Percentiles rank a stretch among this genome's conserved stretches.
phyloP scores from a whole-genome alignment of 2,797 vertebrate species.

The Remorina albescens region DNA sequence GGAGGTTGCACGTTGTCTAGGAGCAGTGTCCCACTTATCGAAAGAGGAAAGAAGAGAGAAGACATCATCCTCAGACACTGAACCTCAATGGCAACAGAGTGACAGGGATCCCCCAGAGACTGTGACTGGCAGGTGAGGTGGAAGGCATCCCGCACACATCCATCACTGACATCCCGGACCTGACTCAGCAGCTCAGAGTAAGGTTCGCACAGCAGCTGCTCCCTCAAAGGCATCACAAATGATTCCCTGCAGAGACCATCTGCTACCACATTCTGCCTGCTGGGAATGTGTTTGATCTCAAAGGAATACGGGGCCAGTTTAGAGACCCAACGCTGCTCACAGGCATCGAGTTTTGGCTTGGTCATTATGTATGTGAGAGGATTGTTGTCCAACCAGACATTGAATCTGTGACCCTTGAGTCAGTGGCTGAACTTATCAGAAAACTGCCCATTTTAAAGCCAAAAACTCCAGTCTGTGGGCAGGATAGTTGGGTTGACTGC shows the following conservation, averaged over 20 bases:
- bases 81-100: too few relatives aligned
- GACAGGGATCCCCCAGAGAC: not conserved
- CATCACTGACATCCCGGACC: not conserved
- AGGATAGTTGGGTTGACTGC: not conserved
- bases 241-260: not conserved
- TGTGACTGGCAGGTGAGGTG: constrained; percentile 35
- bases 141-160: constrained; percentile 22
- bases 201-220: constrained; percentile 19
- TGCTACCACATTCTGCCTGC: constrained; percentile 16
- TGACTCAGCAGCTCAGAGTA: constrained; percentile 17
- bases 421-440: constrained; percentile 14
- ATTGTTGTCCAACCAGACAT: constrained; percentile 16
- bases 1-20: not conserved
- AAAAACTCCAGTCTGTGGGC: not conserved
- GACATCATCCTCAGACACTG: not conserved
- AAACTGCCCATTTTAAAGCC: too few relatives aligned
- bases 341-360: constrained; percentile 8
- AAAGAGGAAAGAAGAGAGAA: constrained; percentile 6
- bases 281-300: constrained; percentile 34
- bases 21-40: not conserved
- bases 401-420: too few relatives aligned
- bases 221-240: constrained; percentile 11
- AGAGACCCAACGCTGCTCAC: constrained; percentile 43
- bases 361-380: constrained; percentile 24
- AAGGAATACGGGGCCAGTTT: constrained; percentile 25